These are phyloP conservation scores for Corythaixoides concolor DNA, from an alignment of 2,113 vertebrate species.

Conservation along the genomic window DNA sequence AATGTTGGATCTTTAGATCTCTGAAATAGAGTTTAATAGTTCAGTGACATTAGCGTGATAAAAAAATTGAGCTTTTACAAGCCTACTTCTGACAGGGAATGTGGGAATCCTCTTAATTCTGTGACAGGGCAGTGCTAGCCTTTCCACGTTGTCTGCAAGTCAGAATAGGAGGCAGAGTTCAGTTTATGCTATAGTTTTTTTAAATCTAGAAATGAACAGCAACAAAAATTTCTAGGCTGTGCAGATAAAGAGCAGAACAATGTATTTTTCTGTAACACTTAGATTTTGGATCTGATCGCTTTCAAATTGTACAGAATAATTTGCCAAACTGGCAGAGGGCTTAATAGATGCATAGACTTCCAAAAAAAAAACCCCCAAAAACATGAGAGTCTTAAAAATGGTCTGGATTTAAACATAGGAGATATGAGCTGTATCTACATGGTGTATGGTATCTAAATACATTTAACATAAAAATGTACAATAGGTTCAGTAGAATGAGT, in stretches of 20 bases:
- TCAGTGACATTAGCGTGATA: not conserved
- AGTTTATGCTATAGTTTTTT: not conserved
- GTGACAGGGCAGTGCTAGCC: not conserved
- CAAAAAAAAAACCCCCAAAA: not conserved
- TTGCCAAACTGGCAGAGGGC: not conserved
- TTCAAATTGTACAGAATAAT: not conserved
- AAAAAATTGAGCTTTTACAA: not conserved
- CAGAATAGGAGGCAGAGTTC: not conserved
- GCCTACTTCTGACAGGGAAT: not conserved
- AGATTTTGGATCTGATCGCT: not conserved
- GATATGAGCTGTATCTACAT: fast-evolving
- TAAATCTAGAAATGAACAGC: not conserved
- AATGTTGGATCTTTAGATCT: not conserved
- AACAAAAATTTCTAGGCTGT: not conserved
- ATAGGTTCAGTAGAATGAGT: not conserved
- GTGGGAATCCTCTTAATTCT: not conserved
- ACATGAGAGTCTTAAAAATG: not conserved
- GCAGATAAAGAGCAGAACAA: not conserved
- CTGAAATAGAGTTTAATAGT: not conserved
- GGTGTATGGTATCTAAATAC: not conserved
- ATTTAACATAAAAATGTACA: not conserved
- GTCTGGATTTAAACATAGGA: not conserved
- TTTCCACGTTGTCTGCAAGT: not conserved
- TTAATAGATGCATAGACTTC: not conserved
- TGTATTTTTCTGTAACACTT: not conserved